A percentile compares a stretch with the other conserved stretches of the same genome.
Conservation (phyloP, 2,888 invertebrate species). For the Ophion costatus region DNA sequence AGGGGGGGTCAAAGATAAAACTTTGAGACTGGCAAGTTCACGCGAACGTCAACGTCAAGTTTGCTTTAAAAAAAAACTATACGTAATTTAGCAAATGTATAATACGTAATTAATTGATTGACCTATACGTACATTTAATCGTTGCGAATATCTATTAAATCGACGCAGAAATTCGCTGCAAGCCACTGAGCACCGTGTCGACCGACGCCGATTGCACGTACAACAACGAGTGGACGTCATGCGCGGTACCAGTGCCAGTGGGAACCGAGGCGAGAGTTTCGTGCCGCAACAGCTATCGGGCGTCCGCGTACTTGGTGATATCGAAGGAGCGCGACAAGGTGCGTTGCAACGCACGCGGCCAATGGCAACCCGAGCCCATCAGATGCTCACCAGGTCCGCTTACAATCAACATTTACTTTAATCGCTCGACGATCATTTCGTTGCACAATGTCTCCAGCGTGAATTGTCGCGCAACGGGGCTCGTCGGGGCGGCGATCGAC, state of each 20-base stretch:
- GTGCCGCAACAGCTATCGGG: constrained; percentile 77
- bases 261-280: constrained; percentile 73
- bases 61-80: too few species aligned
- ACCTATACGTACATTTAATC: neutral
- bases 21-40: too few species aligned
- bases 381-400: constrained; percentile 80
- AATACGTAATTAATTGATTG: too few species aligned
- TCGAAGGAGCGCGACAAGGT: constrained; percentile 70
- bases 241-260: constrained; percentile 72
- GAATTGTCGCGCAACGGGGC: constrained; percentile 53
- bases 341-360: constrained; percentile 75
- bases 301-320: constrained; percentile 57
- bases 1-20: too few species aligned
- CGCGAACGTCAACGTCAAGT: too few species aligned
- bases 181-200: constrained; percentile 71
- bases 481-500: constrained; percentile 66
- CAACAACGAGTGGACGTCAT: constrained; percentile 69
- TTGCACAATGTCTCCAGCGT: constrained; percentile 46
- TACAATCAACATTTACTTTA: constrained; percentile 72
- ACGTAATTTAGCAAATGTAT: too few species aligned
- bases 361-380: constrained; percentile 80
- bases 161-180: constrained; percentile 76
- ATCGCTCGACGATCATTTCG: constrained; percentile 66
- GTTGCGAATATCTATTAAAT: neutral
- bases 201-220: constrained; percentile 71